Base-by-base conservation (phyloP, 2,888 invertebrate species). In the Sinodicranocentrus sp. region DNA sequence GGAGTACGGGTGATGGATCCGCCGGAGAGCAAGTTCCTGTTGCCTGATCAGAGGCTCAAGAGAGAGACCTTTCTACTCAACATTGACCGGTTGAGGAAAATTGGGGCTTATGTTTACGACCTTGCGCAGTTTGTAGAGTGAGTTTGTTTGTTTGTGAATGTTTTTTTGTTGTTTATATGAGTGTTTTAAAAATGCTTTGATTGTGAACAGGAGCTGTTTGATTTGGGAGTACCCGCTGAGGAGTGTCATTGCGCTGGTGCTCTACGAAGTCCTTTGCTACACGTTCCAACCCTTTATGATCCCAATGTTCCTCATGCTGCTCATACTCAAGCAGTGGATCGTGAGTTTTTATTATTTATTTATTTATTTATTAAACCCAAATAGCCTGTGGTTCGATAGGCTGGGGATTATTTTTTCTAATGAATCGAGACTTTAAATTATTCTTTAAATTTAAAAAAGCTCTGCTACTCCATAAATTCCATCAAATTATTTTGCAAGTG, bases 211-310 rank as follows among this genome's bases (percentile, higher is more conserved):
- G 92, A 97, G 97, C 91, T 98, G 98, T 91, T 97, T 98, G 90
- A 96, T 98, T 91, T 99, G 99, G 99, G 98, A 99, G 90, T 98
- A 96, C 3, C 95, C 95, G 73, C 90, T 95, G 48, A 93, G 96
- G 87, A 98, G 97, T 87, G 93, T 95, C 88, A 91, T 95, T 54
- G 97, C 98, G 0, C 93, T 99, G 68, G 91, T 95, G 21, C 91
- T 95, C 17, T 99, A 97, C 93, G 92, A 99, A 72, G 92, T 97
- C 0, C 94, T 95, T 76, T 97, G 97, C 89, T 97, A 97, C 91
- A 97, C 96, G 91, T 98, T 98, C 90, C 95, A 99, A 91, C 95
- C 98, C 89, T 99, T 96, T 93, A 98, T 99, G 95, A 91, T 98
- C 80, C 99, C 99, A 0, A 92, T 95, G 1, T 92, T 94, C 13